Percentiles rank a stretch among this genome's conserved stretches.
Conservation (phyloP, 2,888 invertebrate species). For the Pasiphila rectangulata region DNA sequence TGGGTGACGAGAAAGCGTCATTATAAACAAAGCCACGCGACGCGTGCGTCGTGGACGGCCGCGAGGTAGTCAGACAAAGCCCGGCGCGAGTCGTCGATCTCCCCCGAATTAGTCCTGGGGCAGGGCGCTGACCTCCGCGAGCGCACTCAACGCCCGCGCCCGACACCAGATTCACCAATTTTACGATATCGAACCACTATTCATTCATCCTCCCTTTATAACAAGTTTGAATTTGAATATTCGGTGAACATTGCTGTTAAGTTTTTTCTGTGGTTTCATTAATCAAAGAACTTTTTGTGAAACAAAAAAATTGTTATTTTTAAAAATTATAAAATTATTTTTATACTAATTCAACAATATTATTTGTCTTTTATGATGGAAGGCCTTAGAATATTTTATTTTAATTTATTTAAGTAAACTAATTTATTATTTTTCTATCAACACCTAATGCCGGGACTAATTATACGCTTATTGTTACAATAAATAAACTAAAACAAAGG, state of each 20-base stretch:
- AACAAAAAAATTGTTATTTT: too few relatives aligned
- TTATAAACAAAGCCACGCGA: conserved; percentile 55
- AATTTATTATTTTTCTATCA: background rate
- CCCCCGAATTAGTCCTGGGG: conserved; percentile 80
- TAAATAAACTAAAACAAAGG: conserved; percentile 39
- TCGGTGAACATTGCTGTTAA: too few relatives aligned
- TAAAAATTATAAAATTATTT: too few relatives aligned
- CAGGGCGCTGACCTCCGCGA: conserved; percentile 73
- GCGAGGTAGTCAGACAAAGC: conserved; percentile 70
- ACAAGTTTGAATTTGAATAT: background rate
- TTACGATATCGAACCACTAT: conserved; percentile 25
- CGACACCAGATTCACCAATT: conserved; percentile 30
- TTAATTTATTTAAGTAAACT: too few relatives aligned
- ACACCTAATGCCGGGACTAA: conserved; percentile 27
- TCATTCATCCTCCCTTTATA: conserved; percentile 16
- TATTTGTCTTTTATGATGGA: too few relatives aligned
- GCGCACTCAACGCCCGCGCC: conserved; percentile 47
- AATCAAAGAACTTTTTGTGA: too few relatives aligned
- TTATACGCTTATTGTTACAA: conserved; percentile 34
- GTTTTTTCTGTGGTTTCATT: too few relatives aligned
- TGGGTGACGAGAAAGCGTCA: conserved; percentile 32
- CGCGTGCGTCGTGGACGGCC: conserved; percentile 40
- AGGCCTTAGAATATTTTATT: too few relatives aligned
- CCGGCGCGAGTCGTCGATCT: conserved; percentile 74
- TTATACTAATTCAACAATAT: too few relatives aligned